Percentiles rank a stretch among this genome's conserved stretches.
Evolutionary conservation across 92 coral and sea anemone species (phyloP).

Genomic region (Pocillopora grandis): DNA sequence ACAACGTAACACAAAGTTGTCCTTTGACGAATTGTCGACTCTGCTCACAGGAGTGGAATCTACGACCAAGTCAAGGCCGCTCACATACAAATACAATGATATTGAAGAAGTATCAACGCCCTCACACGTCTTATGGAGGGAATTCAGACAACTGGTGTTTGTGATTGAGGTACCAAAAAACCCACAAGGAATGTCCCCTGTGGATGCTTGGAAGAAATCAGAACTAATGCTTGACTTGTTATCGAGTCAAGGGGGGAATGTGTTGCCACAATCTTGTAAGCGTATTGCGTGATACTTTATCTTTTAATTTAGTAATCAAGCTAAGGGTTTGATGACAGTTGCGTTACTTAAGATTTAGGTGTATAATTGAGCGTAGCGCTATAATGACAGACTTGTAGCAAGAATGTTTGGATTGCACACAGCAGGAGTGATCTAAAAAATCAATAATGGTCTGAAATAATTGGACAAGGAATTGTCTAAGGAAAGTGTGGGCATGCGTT

Average conservation of each 20-base stretch:
- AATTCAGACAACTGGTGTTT: not conserved
- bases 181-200: conserved; percentile 1
- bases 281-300: too few species aligned
- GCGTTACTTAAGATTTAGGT: too few species aligned
- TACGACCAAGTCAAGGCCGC: conserved; percentile 30
- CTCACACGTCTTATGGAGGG: not conserved
- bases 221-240: not conserved
- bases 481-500: too few species aligned
- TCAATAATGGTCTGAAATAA: too few species aligned
- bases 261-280: too few species aligned
- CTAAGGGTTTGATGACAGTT: not conserved
- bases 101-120: not conserved
- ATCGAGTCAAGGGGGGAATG: too few species aligned
- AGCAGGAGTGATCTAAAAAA: too few species aligned
- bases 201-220: not conserved
- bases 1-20: conserved; percentile 27
- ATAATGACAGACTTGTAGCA: too few species aligned
- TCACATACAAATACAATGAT: conserved; percentile 30
- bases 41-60: conserved; percentile 19
- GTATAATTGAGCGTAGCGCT: too few species aligned
- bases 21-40: conserved; percentile 39
- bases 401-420: too few species aligned
- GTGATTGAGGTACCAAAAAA: not conserved
- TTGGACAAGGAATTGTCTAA: too few species aligned
- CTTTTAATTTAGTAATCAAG: too few species aligned